Evolutionary conservation across 1,140 invertebrate species (phyloP).

Genomic region (Mamestra configurata): DNA sequence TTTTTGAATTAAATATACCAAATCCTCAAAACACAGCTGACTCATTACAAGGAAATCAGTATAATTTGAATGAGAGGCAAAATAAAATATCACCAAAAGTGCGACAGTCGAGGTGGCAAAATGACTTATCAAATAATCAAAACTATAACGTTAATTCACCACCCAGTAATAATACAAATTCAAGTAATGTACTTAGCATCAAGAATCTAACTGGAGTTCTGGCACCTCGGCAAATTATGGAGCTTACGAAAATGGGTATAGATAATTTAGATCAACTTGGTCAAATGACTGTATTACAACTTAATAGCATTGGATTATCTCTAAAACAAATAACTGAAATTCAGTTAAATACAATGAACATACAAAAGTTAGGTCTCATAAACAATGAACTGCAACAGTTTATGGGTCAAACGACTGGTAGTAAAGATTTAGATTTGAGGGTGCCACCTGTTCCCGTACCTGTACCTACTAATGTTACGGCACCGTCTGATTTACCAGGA

Average conservation of each 20-base stretch:
- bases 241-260: conserved; percentile 88
- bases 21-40: conserved; percentile 81
- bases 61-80: conserved; percentile 74
- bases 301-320: conserved; percentile 89
- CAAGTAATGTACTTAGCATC: conserved; percentile 85
- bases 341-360: conserved; percentile 88
- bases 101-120: conserved; percentile 90
- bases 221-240: conserved; percentile 88
- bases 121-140: conserved; percentile 73
- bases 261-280: conserved; percentile 89
- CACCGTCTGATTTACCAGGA: conserved; percentile 74
- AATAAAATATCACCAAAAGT: conserved; percentile 87
- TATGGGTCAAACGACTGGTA: conserved; percentile 59
- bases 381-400: conserved; percentile 71
- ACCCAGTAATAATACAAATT: conserved; percentile 67
- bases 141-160: conserved; percentile 81
- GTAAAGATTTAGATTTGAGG: conserved; percentile 86
- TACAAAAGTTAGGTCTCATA: conserved; percentile 88
- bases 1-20: conserved; percentile 89
- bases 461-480: conserved; percentile 64
- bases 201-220: conserved; percentile 89
- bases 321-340: conserved; percentile 89
- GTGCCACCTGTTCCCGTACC: conserved; percentile 74
- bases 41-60: conserved; percentile 67
- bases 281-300: conserved; percentile 88